These are phyloP conservation scores for Enhydra lutris DNA, from an alignment of 2,113 vertebrate species.

Conservation along the genomic window DNA sequence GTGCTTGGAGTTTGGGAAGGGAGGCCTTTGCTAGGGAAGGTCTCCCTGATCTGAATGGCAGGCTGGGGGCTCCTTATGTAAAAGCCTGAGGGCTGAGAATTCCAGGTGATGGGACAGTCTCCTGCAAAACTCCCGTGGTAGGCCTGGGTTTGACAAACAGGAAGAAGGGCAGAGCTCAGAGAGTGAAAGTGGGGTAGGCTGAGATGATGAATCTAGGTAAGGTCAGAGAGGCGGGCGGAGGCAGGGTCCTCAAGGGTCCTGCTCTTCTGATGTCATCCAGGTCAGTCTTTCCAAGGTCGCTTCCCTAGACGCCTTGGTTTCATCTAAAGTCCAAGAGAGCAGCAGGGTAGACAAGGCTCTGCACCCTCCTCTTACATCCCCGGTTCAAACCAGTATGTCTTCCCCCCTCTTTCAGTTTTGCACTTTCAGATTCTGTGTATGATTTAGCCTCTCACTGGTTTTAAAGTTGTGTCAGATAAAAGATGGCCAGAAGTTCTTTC, in stretches of 20 bases:
- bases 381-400: background rate
- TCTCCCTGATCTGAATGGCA: background rate
- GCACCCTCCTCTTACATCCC: accelerated
- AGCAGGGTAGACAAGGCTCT: background rate
- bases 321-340: background rate
- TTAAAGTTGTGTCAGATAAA: background rate
- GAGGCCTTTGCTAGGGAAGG: background rate
- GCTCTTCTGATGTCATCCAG: background rate
- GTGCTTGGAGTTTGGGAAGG: background rate
- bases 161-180: background rate
- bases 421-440: background rate
- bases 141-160: background rate
- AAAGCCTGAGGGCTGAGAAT: background rate
- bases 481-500: background rate
- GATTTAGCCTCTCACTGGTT: background rate
- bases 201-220: background rate
- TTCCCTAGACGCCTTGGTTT: background rate
- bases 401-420: background rate
- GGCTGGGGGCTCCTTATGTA: no score
- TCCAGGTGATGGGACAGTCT: background rate
- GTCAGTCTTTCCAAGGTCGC: background rate
- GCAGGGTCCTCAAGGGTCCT: background rate
- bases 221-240: background rate
- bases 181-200: no score
- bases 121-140: background rate